These are phyloP conservation scores for Anarhynchus alexandrinus DNA, from an alignment of 2,113 vertebrate species.

Conservation along the genomic window DNA sequence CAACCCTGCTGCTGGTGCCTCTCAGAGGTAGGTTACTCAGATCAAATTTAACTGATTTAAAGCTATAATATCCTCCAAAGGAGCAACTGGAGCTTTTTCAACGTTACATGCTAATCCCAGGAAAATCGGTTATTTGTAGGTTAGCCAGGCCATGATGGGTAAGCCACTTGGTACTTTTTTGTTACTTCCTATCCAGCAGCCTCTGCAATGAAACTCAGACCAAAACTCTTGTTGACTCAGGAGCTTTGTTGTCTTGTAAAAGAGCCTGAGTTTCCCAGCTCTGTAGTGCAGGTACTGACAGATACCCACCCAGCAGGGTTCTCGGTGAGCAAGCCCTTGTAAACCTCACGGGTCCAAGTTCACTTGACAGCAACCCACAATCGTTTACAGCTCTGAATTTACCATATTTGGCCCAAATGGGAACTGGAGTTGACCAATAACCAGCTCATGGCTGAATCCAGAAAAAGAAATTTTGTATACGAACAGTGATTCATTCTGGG, in stretches of 20 bases:
- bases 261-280: background rate
- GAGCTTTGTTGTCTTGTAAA: background rate
- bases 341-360: too few relatives aligned
- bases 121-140: background rate
- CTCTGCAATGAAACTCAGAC: background rate
- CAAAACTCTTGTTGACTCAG: background rate
- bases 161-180: rapidly evolving
- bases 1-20: background rate
- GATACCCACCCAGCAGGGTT: background rate
- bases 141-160: background rate
- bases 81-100: background rate
- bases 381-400: background rate
- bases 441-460: background rate
- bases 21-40: background rate
- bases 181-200: background rate
- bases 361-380: background rate
- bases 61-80: background rate
- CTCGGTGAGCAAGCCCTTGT: background rate
- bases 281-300: background rate
- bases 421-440: background rate
- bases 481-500: background rate
- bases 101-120: rapidly evolving
- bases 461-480: background rate
- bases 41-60: background rate
- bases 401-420: background rate